Conservation (phyloP, 2,888 invertebrate genomes). For the Pyrgus malvae region DNA sequence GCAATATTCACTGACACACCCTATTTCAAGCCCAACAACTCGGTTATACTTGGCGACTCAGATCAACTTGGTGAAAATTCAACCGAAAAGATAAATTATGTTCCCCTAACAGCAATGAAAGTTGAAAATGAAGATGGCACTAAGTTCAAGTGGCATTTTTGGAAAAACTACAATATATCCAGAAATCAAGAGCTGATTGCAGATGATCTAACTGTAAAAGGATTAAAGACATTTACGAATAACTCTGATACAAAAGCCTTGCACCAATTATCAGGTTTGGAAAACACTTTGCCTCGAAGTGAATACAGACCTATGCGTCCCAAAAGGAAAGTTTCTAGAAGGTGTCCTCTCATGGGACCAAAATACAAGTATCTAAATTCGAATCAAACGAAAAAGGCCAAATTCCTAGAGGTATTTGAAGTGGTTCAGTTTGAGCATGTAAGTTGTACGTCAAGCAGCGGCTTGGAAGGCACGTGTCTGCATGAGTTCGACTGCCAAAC, state of each 20-base stretch:
- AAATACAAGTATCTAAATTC: constrained; percentile 33
- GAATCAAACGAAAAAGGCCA: constrained; percentile 38
- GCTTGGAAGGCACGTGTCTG: constrained; percentile 87
- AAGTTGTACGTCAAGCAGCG: constrained; percentile 78
- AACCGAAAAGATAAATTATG: background rate
- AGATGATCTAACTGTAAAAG: background rate
- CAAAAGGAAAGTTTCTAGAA: constrained; percentile 40
- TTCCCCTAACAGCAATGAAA: background rate
- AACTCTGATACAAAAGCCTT: background rate
- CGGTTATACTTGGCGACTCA: too few species aligned
- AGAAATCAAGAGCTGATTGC: background rate
- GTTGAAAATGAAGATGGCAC: background rate
- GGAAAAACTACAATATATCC: background rate
- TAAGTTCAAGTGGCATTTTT: background rate
- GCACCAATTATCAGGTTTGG: background rate
- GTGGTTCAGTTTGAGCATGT: constrained; percentile 86
- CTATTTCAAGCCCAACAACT: background rate
- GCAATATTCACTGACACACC: background rate
- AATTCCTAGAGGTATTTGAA: constrained; percentile 86
- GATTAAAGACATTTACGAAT: too few species aligned
- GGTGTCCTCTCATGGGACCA: constrained; percentile 4
- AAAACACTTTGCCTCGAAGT: background rate
- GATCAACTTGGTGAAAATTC: too few species aligned
- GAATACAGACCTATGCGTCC: background rate
- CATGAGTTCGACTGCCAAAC: constrained; percentile 85